Evolutionary conservation across 2,888 invertebrate species (phyloP), one percentile per base, ranked within the genome.

Genomic region (Graphium colonna): DNA sequence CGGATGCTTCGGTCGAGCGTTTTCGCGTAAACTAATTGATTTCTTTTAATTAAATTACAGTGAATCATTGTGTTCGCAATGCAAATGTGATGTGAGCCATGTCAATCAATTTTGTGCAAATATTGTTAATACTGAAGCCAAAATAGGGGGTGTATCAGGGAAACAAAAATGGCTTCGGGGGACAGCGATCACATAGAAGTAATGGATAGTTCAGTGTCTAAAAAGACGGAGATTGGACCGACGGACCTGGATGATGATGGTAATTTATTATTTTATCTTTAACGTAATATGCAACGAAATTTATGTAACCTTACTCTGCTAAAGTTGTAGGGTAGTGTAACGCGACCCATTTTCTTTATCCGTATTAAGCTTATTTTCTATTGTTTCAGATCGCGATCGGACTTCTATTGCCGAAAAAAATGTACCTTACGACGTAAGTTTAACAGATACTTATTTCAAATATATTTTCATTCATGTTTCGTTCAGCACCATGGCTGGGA

Each of bases 121-220:
- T 55, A 74, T 72, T 77, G 57, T 71, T 69, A 60, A 63, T 56
- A 74, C 72, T 78, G 77, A 83, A 83, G 78, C 76, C 68, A 77
- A 82, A 82, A 79, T 82, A 82, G 80, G 83, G 82, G 85, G 82
- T 86, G 85, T 83, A 80, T 76, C 71, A 76, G 65, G 73, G 72
- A 79, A 84, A 78, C 75, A 80, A 89, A 89, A 83, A 95, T 95
- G 95, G 95, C 95, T 92, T 95, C 95, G 86, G 95, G 95, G 79
- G 95, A 95, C 89, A 93, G 93, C 79, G 95, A 95, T 90, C 93
- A 93, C 80, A 95, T 95, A 77, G 95, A 95, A 91, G 91, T 87
- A 62, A 86, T 94, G 86, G 95, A 94, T 85, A 91, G 92, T 79
- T 92, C 92, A 74, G 88, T 91, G 68, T 82, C 87, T 59, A 91